phyloP scores from a whole-genome alignment of 2,888 invertebrate species.

The Allophyes oxyacanthae region DNA sequence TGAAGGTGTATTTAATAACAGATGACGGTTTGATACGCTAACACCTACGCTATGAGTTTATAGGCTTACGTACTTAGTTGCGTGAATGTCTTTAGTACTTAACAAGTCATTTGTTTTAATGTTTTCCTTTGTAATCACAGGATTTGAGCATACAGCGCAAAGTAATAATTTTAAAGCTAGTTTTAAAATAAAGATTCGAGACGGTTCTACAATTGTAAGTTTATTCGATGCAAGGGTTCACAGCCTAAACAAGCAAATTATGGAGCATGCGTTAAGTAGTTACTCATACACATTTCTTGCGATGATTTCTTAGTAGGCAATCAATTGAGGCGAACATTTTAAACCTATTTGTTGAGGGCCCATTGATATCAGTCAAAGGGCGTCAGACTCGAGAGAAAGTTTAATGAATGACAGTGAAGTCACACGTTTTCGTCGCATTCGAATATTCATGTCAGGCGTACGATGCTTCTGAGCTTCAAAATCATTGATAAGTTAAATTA shows the following conservation, averaged over 20 bases:
- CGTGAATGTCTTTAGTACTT: constrained; percentile 3
- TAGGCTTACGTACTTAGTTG: constrained; percentile 11
- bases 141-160: constrained; percentile 5
- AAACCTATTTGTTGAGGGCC: constrained; percentile 61
- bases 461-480: constrained; percentile 52
- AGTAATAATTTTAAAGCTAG: constrained; percentile 8
- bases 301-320: constrained; percentile 54
- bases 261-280: constrained; percentile 45
- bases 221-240: constrained; percentile 27
- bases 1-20: constrained; percentile 47
- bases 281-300: constrained; percentile 52
- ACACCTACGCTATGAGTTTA: constrained; percentile 37
- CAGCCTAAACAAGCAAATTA: constrained; percentile 47
- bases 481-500: constrained; percentile 38
- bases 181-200: constrained; percentile 20
- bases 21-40: constrained; percentile 45
- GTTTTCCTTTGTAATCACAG: constrained; percentile 20
- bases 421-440: constrained; percentile 64
- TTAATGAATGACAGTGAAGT: constrained; percentile 67
- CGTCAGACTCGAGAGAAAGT: constrained; percentile 70
- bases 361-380: constrained; percentile 66
- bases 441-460: constrained; percentile 64
- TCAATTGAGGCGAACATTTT: constrained; percentile 58
- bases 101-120: constrained; percentile 20
- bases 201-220: constrained; percentile 16